Evolutionary conservation across 2,888 invertebrate genomes (phyloP).

Genomic region (Baronia brevicornis): DNA sequence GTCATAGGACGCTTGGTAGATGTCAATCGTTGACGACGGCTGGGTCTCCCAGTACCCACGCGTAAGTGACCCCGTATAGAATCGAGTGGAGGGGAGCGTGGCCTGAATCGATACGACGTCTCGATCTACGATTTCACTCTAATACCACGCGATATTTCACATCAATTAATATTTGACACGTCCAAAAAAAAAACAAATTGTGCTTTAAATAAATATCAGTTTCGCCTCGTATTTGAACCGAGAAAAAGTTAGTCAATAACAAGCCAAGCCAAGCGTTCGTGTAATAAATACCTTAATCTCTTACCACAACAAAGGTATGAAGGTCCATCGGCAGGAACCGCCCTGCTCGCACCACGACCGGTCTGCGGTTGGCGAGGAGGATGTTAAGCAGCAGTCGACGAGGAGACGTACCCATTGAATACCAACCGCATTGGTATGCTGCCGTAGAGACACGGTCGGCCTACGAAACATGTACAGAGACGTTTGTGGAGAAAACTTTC

Average conservation of each 20-base stretch:
- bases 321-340: constrained; percentile 55
- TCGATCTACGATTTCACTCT: too few relatives aligned
- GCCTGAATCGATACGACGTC: too few relatives aligned
- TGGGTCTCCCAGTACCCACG: too few relatives aligned
- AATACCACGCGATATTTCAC: too few relatives aligned
- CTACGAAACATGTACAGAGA: constrained; percentile 24
- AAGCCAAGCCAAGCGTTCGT: not conserved
- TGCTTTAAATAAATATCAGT: not conserved
- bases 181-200: too few relatives aligned
- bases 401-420: constrained; percentile 37
- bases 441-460: constrained; percentile 54
- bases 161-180: too few relatives aligned
- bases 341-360: constrained; percentile 43
- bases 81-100: too few relatives aligned
- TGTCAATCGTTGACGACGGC: too few relatives aligned
- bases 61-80: too few relatives aligned
- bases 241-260: too few relatives aligned
- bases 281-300: constrained; percentile 13
- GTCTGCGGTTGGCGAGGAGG: constrained; percentile 39
- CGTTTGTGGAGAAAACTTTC: not conserved
- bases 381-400: constrained; percentile 44
- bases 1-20: too few relatives aligned
- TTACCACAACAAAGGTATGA: constrained; percentile 50
- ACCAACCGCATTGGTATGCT: constrained; percentile 55
- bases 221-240: too few relatives aligned